Conservation (phyloP, 2,113 vertebrate species). For the Chrysochloris asiatica region DNA sequence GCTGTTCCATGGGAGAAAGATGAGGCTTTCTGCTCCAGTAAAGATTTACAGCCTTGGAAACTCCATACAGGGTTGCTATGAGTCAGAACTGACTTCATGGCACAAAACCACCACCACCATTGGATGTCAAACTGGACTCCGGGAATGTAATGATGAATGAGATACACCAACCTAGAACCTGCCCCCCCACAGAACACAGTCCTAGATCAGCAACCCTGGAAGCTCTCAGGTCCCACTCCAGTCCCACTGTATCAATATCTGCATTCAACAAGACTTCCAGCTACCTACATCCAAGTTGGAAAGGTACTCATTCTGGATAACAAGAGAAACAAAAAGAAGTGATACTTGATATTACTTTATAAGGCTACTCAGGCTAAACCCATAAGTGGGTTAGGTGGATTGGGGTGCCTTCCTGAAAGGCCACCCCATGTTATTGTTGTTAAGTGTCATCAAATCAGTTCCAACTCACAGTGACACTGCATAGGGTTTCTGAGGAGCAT, state of each 20-base stretch:
- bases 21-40: no score
- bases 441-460: no score
- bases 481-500: no score
- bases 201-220: neutral
- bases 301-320: neutral
- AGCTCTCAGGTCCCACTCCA: no score
- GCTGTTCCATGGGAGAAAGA: no score
- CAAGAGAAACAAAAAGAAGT: neutral
- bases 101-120: no score
- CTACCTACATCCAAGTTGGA: neutral
- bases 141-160: neutral
- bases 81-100: no score
- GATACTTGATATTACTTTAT: neutral
- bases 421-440: neutral
- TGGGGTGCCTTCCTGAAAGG: neutral
- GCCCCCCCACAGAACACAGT: neutral
- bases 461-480: no score
- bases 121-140: no score
- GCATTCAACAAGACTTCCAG: neutral
- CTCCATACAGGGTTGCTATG: no score
- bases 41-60: no score
- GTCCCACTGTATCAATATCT: neutral
- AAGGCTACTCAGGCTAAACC: neutral
- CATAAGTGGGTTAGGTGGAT: neutral
- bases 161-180: neutral